These are phyloP conservation scores for Miichthys miiuy DNA, from an alignment of 2,797 vertebrate species.

Conservation along the genomic window DNA sequence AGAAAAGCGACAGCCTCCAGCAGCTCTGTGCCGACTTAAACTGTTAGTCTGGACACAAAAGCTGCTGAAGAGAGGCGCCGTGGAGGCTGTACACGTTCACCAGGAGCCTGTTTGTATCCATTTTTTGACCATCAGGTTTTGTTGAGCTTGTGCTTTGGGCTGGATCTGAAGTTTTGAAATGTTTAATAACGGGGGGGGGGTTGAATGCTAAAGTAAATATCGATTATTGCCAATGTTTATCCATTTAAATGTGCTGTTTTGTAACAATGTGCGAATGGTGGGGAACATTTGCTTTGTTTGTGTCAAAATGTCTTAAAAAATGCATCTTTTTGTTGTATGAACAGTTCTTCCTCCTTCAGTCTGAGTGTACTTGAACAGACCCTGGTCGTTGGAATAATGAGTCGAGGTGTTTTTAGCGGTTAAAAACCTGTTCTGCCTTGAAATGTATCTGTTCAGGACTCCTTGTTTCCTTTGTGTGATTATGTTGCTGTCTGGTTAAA, in stretches of 20 bases:
- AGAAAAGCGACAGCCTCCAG: background rate
- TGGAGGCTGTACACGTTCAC: background rate
- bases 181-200: constrained; percentile 11
- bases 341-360: constrained; percentile 45
- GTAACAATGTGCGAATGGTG: constrained; percentile 32
- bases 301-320: constrained; percentile 51
- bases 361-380: constrained; percentile 48
- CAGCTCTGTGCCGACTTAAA: background rate
- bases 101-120: background rate
- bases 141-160: constrained; percentile 58
- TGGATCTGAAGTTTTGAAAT: constrained; percentile 67
- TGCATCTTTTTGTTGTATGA: background rate
- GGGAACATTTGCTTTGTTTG: constrained; percentile 3
- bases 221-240: constrained; percentile 22
- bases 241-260: constrained; percentile 42
- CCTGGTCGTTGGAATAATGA: constrained; percentile 35
- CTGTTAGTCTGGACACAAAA: background rate
- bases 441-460: constrained; percentile 56
- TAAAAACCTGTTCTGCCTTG: constrained; percentile 64
- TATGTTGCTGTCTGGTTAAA: constrained; percentile 44
- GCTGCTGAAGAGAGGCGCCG: background rate
- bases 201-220: constrained; percentile 39
- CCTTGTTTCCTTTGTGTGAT: constrained; percentile 24
- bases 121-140: background rate
- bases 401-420: constrained; percentile 25